A percentile compares a stretch with the other conserved stretches of the same genome.
phyloP scores from a whole-genome alignment of 2,888 invertebrate species.

The Zaprionus obscuricornis region DNA sequence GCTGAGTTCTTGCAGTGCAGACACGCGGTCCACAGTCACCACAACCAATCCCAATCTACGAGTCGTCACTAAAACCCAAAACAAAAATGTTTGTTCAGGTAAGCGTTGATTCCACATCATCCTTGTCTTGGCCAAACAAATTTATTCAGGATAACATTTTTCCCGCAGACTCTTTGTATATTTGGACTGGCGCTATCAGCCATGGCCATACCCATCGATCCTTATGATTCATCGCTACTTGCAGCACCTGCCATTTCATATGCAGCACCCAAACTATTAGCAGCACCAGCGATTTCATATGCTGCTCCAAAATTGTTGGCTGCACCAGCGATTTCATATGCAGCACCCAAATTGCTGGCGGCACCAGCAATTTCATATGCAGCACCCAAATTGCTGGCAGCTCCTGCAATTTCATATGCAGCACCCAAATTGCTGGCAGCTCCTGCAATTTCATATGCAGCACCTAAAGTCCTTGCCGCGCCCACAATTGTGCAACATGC shows the following conservation, averaged over 20 bases:
- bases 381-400: constrained; percentile 40
- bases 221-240: constrained; percentile 58
- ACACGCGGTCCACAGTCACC: constrained; percentile 48
- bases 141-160: neutral
- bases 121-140: neutral
- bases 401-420: constrained; percentile 63
- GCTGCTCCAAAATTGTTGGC: constrained; percentile 31
- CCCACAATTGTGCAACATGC: constrained; percentile 63
- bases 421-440: constrained; percentile 45
- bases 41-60: constrained; percentile 22
- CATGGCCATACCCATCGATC: constrained; percentile 70
- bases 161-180: constrained; percentile 71
- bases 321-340: constrained; percentile 49
- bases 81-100: constrained; percentile 81
- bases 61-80: constrained; percentile 14
- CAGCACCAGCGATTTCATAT: constrained; percentile 57
- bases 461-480: constrained; percentile 54
- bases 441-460: constrained; percentile 66
- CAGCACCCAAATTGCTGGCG: constrained; percentile 27
- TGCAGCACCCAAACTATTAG: constrained; percentile 52
- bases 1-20: constrained; percentile 82
- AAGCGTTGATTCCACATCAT: constrained; percentile 34
- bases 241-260: constrained; percentile 68
- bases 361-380: constrained; percentile 51
- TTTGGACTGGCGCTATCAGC: constrained; percentile 76